A percentile compares a stretch with the other conserved stretches of the same genome.
These are phyloP conservation scores for Pecten maximus DNA, from an alignment of 2,888 invertebrate genomes.

Conservation along the genomic window DNA sequence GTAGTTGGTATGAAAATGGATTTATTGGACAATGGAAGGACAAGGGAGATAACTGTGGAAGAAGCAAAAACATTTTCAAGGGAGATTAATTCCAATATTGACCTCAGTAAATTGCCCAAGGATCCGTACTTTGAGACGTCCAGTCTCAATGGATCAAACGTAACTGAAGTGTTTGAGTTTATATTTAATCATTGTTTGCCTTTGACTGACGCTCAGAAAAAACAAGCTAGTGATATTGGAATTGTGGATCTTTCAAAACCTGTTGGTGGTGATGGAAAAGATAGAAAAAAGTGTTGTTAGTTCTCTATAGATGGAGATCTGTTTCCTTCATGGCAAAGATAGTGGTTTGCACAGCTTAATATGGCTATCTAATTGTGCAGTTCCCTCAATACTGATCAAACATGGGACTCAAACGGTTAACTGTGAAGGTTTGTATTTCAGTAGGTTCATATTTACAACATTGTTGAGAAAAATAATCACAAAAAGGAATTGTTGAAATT, in stretches of 20 bases:
- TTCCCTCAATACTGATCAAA: too few relatives aligned
- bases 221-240: not conserved
- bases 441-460: too few relatives aligned
- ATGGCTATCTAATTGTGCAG: too few relatives aligned
- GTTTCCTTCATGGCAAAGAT: too few relatives aligned
- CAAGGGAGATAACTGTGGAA: constrained; percentile 71
- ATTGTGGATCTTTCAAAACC: not conserved
- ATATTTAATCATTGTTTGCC: constrained; percentile 78
- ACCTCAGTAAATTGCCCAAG: constrained; percentile 61
- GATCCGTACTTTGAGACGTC: constrained; percentile 81
- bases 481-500: too few relatives aligned
- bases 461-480: too few relatives aligned
- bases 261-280: not conserved
- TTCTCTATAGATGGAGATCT: not conserved
- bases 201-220: constrained; percentile 49
- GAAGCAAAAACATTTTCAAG: constrained; percentile 72
- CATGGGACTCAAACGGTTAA: too few relatives aligned
- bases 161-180: constrained; percentile 79
- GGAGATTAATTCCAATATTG: constrained; percentile 72
- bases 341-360: too few relatives aligned
- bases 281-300: not conserved
- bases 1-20: constrained; percentile 80
- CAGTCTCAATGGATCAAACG: constrained; percentile 76
- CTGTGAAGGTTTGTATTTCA: too few relatives aligned
- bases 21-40: constrained; percentile 58